Evolutionary conservation across 2,797 vertebrate genomes (phyloP).

Genomic region (Xyrichtys novacula): DNA sequence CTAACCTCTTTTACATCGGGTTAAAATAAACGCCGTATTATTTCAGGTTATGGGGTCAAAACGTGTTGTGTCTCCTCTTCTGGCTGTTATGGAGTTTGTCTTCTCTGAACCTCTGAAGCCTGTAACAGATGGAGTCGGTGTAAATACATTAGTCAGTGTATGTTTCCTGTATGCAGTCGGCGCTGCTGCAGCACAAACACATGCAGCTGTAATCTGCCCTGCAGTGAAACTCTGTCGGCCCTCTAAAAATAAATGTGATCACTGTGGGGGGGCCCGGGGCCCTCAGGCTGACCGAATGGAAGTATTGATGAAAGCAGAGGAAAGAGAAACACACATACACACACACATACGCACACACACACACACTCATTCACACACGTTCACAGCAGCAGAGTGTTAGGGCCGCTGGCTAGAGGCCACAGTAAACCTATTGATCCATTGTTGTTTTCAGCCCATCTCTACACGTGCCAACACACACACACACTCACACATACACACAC

Average conservation of each 20-base stretch:
- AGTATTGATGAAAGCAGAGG: constrained; percentile 73
- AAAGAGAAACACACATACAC: constrained; percentile 47
- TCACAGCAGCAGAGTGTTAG: constrained; percentile 56
- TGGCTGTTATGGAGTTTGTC: neutral
- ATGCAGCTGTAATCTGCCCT: constrained; percentile 43
- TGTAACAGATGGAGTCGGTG: constrained; percentile 3
- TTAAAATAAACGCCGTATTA: neutral
- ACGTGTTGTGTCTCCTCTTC: neutral
- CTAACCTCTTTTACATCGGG: no score
- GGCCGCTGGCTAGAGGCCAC: constrained; percentile 76
- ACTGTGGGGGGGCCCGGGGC: constrained; percentile 62
- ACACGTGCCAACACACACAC: constrained; percentile 41
- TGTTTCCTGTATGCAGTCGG: constrained; percentile 18
- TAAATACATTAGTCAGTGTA: constrained; percentile 13
- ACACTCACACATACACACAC: constrained; percentile 21
- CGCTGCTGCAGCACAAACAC: constrained; percentile 28
- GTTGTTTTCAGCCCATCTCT: constrained; percentile 71
- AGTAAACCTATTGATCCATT: constrained; percentile 79
- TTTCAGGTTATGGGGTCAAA: neutral
- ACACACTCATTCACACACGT: constrained; percentile 23
- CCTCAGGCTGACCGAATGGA: constrained; percentile 66
- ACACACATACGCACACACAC: constrained; percentile 26
- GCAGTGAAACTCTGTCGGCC: constrained; percentile 55
- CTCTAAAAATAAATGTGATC: constrained; percentile 77
- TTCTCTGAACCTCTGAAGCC: neutral